Percentiles rank a stretch among this genome's conserved stretches.
Conservation (phyloP, 2,888 invertebrate species). For the Arctia plantaginis region DNA sequence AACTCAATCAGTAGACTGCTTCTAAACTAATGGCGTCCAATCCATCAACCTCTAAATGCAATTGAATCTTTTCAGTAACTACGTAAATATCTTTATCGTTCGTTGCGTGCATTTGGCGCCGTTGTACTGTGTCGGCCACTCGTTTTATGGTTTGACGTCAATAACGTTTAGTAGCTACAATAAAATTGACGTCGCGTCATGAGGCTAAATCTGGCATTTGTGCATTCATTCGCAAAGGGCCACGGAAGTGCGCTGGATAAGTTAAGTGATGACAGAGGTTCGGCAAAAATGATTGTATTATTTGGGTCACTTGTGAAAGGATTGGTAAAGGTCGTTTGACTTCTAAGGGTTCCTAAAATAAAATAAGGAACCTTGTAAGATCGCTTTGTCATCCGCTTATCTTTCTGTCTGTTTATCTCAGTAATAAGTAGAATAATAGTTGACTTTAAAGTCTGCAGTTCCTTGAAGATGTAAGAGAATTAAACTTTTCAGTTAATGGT, state of each 20-base stretch:
- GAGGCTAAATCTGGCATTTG: slow-evolving; percentile 11
- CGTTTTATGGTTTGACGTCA: slow-evolving; percentile 49
- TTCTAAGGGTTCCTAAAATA: not conserved
- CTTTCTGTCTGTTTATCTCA: not conserved
- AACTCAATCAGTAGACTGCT: not conserved
- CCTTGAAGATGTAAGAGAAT: not conserved
- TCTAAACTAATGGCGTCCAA: not conserved
- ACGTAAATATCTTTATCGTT: slow-evolving; percentile 35
- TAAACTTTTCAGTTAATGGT: not conserved
- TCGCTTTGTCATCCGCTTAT: not conserved
- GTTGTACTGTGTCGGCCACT: slow-evolving; percentile 29
- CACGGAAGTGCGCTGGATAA: not conserved
- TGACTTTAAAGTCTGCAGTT: not conserved
- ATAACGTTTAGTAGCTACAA: slow-evolving; percentile 22
- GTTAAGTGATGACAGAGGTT: not conserved
- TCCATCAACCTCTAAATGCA: not conserved
- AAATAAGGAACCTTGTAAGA: not conserved
- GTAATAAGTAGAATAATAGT: too few species aligned
- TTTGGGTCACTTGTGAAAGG: not conserved
- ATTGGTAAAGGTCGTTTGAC: not conserved
- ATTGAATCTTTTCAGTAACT: not conserved
- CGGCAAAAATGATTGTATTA: not conserved
- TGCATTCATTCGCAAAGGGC: slow-evolving; percentile 20
- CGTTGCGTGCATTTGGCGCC: slow-evolving; percentile 36
- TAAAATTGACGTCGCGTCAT: slow-evolving; percentile 19